phyloP scores from a whole-genome alignment of 2,888 invertebrate species.

The Xylophagus ater region DNA sequence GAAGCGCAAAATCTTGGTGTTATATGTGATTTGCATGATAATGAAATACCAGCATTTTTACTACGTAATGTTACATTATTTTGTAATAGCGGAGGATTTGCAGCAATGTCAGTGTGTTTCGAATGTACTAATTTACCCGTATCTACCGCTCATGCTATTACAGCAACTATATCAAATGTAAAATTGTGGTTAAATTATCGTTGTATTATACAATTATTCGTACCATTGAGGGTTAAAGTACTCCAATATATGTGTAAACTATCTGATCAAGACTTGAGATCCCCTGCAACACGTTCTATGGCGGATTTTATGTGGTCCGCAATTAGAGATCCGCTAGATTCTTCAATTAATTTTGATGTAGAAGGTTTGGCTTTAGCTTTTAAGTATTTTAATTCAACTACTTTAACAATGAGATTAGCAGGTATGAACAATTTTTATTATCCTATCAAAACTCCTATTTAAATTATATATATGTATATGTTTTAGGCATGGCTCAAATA shows the following conservation, averaged over 20 bases:
- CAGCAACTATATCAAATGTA: constrained; percentile 82
- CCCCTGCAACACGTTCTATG: constrained; percentile 83
- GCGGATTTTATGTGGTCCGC: constrained; percentile 95
- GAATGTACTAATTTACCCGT: constrained; percentile 70
- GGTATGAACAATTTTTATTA: constrained; percentile 45
- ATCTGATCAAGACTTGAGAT: constrained; percentile 80
- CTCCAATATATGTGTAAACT: constrained; percentile 88
- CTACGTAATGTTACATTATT: constrained; percentile 87
- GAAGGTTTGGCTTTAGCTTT: constrained; percentile 89
- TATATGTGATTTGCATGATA: constrained; percentile 84
- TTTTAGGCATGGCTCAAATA: constrained; percentile 66
- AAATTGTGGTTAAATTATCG: constrained; percentile 89
- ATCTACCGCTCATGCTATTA: constrained; percentile 83
- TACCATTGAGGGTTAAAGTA: constrained; percentile 76
- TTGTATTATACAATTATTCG: constrained; percentile 77
- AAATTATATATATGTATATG: constrained; percentile 1
- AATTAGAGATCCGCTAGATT: constrained; percentile 81
- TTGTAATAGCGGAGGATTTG: constrained; percentile 82
- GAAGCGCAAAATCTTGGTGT: constrained; percentile 50
- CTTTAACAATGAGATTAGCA: constrained; percentile 83
- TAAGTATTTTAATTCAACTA: constrained; percentile 91
- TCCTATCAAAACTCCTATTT: too few species aligned
- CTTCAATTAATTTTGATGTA: constrained; percentile 73
- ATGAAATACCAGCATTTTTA: constrained; percentile 82
- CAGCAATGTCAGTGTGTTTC: constrained; percentile 78